These are phyloP conservation scores for Galbula dea DNA, from an alignment of 2,113 vertebrate species.

Conservation along the genomic window DNA sequence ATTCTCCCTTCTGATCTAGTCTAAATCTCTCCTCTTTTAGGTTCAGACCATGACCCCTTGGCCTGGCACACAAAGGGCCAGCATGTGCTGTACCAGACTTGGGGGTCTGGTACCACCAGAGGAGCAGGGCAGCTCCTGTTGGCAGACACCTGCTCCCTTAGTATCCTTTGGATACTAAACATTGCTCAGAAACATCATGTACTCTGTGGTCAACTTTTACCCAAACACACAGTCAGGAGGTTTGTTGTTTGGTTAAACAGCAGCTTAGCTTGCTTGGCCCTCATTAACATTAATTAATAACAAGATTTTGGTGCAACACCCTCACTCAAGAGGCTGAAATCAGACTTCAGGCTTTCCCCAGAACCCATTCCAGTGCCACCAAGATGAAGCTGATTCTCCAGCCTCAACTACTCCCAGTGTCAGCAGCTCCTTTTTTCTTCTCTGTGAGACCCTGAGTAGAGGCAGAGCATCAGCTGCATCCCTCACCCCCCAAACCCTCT, in stretches of 20 bases:
- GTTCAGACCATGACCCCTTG: too few species aligned
- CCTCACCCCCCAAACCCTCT: background rate
- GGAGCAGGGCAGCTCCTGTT: background rate
- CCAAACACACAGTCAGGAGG: fast-evolving
- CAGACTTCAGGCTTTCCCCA: fast-evolving
- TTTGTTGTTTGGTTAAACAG: fast-evolving
- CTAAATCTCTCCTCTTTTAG: too few species aligned
- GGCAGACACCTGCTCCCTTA: background rate
- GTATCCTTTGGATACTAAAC: fast-evolving
- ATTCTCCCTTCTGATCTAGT: too few species aligned
- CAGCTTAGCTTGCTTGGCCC: background rate
- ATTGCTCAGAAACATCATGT: background rate
- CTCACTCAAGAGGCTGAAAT: fast-evolving
- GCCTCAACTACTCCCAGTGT: fast-evolving
- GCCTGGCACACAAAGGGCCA: background rate
- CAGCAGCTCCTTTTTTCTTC: background rate
- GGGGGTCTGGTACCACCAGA: fast-evolving
- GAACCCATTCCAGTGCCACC: fast-evolving
- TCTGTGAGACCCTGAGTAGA: fast-evolving
- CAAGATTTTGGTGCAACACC: fast-evolving
- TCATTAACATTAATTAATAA: fast-evolving
- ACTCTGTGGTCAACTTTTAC: fast-evolving
- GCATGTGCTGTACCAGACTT: fast-evolving
- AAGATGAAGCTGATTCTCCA: background rate
- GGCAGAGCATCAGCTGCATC: background rate